Conservation (phyloP, 2,888 invertebrate genomes). For the Aporophyla nigra region DNA sequence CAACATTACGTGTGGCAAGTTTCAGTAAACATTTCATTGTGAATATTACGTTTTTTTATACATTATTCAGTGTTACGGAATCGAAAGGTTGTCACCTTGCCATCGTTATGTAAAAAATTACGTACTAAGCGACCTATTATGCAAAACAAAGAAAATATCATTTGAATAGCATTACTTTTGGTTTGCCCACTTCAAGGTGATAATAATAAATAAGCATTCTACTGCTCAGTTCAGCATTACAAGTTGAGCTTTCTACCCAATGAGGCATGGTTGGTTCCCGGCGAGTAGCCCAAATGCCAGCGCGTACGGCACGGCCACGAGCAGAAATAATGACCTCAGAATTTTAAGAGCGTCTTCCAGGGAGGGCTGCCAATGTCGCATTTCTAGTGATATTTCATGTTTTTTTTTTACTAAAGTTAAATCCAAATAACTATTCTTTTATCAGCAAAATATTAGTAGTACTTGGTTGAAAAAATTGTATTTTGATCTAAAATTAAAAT, state of each 20-base stretch:
- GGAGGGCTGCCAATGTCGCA: no score
- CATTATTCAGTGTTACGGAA: background rate
- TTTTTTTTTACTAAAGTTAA: no score
- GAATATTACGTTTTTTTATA: background rate
- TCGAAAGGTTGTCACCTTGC: background rate
- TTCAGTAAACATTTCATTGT: constrained; percentile 12
- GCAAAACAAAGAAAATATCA: constrained; percentile 9
- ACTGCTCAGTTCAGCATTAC: background rate
- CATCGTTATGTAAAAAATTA: background rate
- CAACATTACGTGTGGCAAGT: background rate
- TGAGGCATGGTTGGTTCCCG: background rate
- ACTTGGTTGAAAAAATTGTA: no score
- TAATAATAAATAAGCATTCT: constrained; percentile 1
- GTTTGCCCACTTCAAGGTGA: background rate
- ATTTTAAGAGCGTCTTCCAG: no score
- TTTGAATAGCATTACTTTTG: constrained; percentile 23
- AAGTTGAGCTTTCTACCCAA: background rate
- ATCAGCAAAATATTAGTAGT: no score
- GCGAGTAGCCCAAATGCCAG: background rate
- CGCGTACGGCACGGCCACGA: background rate
- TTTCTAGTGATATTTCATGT: no score
- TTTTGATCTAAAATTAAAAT: no score
- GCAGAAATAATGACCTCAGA: background rate
- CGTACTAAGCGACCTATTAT: constrained; percentile 12
- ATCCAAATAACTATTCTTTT: no score